Conservation (phyloP, 2,797 vertebrate genomes). For the Lepus oiostolus region DNA sequence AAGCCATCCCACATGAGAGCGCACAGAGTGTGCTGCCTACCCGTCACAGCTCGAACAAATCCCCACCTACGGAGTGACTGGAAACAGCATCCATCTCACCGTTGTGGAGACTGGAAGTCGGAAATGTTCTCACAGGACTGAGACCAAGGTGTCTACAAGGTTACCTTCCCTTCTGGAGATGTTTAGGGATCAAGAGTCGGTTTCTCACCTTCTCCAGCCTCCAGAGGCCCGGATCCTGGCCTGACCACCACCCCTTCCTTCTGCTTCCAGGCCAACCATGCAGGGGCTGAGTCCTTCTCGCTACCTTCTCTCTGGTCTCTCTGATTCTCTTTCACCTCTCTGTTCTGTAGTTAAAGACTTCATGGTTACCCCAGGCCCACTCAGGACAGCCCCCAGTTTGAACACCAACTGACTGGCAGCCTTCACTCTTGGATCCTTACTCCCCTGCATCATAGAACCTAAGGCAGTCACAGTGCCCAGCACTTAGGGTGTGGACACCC, state of each 20-base stretch:
- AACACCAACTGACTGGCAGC: neutral
- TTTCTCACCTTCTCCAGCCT: neutral
- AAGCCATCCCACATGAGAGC: neutral
- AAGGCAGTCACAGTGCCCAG: neutral
- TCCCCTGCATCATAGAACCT: neutral
- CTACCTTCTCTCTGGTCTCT: neutral
- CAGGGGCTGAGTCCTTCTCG: neutral
- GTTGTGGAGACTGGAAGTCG: neutral
- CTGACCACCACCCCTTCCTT: rapidly evolving
- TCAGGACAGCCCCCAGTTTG: neutral
- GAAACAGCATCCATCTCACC: neutral
- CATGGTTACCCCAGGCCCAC: rapidly evolving
- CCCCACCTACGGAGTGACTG: neutral
- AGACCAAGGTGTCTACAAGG: too few relatives aligned
- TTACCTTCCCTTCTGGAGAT: neutral
- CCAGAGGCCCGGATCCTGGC: too few relatives aligned
- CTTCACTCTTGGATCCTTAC: neutral
- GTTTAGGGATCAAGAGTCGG: neutral
- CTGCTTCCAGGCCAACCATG: neutral
- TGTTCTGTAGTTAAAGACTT: neutral
- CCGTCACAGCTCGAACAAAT: neutral
- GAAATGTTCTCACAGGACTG: neutral
- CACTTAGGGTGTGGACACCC: neutral
- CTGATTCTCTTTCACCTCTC: neutral
- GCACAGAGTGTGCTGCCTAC: neutral